These are phyloP conservation scores for Pseudococcus jackbeardsleyi DNA, from an alignment of 2,888 invertebrate genomes.

Conservation along the genomic window DNA sequence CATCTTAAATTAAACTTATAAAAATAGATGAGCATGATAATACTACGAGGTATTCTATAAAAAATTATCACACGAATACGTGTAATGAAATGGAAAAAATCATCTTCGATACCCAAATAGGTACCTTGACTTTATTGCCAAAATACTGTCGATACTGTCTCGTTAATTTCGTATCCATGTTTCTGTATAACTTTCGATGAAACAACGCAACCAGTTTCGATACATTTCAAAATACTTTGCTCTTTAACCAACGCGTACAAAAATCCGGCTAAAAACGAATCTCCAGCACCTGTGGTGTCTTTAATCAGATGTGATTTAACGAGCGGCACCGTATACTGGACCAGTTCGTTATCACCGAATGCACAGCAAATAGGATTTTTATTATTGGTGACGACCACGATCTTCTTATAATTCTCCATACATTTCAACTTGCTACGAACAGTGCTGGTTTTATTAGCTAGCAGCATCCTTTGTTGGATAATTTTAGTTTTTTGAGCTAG, in stretches of 20 bases:
- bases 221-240: conserved; percentile 29
- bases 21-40: conserved; percentile 12
- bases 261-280: conserved; percentile 76
- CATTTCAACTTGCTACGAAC: conserved; percentile 36
- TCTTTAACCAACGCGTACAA: conserved; percentile 68
- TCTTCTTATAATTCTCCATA: conserved; percentile 70
- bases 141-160: neutral
- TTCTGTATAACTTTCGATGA: conserved; percentile 52
- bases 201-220: conserved; percentile 52
- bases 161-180: conserved; percentile 51
- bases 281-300: conserved; percentile 76
- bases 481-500: conserved; percentile 42
- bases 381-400: conserved; percentile 78
- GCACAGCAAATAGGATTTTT: conserved; percentile 73
- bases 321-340: conserved; percentile 70
- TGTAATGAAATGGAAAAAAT: neutral
- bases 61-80: neutral
- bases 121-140: neutral
- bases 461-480: conserved; percentile 17
- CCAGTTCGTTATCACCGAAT: conserved; percentile 67
- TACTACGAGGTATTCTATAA: neutral
- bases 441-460: neutral
- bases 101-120: neutral
- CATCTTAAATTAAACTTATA: conserved; percentile 11
- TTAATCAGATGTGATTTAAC: conserved; percentile 71